phyloP scores from a whole-genome alignment of 2,888 invertebrate species.

The Lochmaea crataegi region DNA sequence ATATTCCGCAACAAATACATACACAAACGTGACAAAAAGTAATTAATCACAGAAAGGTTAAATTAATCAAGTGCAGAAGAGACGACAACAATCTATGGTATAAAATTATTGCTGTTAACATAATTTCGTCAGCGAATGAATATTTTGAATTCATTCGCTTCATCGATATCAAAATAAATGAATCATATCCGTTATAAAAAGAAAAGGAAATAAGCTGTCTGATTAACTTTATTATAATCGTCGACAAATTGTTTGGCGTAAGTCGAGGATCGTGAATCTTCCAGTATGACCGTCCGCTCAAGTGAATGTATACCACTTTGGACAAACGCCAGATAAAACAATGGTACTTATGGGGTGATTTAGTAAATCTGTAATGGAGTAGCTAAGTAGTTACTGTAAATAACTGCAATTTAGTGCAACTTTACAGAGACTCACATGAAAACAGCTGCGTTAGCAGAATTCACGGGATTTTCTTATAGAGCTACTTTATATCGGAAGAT shows the following conservation, averaged over 20 bases:
- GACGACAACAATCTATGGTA: too few species aligned
- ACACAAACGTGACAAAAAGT: too few species aligned
- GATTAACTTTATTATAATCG: constrained; percentile 32
- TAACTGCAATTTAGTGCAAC: constrained; percentile 52
- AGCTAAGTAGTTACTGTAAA: constrained; percentile 54
- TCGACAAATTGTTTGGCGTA: constrained; percentile 31
- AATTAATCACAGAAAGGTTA: too few species aligned
- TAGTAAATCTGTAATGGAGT: constrained; percentile 53
- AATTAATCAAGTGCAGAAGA: too few species aligned
- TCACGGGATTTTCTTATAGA: constrained; percentile 42
- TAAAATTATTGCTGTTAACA: too few species aligned
- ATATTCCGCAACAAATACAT: too few species aligned
- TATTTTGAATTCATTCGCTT: too few species aligned
- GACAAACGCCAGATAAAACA: constrained; percentile 48
- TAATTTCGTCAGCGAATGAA: too few species aligned
- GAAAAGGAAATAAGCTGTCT: background rate
- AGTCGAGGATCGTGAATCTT: constrained; percentile 29
- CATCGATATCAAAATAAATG: background rate
- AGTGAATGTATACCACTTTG: constrained; percentile 38
- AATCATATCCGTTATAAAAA: background rate
- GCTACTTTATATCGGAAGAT: background rate
- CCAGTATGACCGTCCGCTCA: constrained; percentile 21
- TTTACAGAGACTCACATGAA: constrained; percentile 43
- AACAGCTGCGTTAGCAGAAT: constrained; percentile 52
- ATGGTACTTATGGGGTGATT: constrained; percentile 50